These are phyloP conservation scores for Fistularia tabacaria DNA, from an alignment of 2,797 vertebrate genomes.

Conservation along the genomic window DNA sequence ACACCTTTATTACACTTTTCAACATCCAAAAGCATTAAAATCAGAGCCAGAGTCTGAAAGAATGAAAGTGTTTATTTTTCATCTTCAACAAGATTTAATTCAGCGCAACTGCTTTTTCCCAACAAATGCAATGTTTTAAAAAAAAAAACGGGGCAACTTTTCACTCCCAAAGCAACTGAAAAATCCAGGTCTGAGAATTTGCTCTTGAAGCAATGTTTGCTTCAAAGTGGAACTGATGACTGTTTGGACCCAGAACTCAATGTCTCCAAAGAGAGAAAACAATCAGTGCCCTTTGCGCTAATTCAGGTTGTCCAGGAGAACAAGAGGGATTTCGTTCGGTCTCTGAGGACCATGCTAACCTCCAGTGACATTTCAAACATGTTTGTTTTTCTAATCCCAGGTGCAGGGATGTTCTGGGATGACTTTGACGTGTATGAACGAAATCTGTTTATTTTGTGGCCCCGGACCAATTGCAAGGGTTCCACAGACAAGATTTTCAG, in stretches of 20 bases:
- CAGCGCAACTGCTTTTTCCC: too few relatives aligned
- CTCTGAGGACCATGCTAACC: neutral
- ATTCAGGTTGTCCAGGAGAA: neutral
- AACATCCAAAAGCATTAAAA: too few relatives aligned
- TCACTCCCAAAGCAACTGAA: too few relatives aligned
- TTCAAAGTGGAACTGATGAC: too few relatives aligned
- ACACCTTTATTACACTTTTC: too few relatives aligned
- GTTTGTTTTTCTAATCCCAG: slow-evolving; percentile 1
- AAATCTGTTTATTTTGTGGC: neutral
- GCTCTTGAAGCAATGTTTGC: neutral
- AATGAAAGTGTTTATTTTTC: too few relatives aligned
- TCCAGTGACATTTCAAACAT: neutral
- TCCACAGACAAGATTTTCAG: neutral
- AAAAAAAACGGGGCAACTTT: too few relatives aligned
- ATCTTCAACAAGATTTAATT: too few relatives aligned
- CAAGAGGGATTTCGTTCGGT: neutral
- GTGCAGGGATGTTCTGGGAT: neutral
- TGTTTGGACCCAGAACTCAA: too few relatives aligned
- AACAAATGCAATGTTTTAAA: too few relatives aligned
- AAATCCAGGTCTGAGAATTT: neutral
- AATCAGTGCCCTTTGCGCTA: neutral
- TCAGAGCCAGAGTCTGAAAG: too few relatives aligned
- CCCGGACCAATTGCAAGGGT: neutral
- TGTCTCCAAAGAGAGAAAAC: too few relatives aligned
- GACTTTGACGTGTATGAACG: neutral